Conservation (phyloP, 2,113 vertebrate species). For the Sapayoa aenigma region DNA sequence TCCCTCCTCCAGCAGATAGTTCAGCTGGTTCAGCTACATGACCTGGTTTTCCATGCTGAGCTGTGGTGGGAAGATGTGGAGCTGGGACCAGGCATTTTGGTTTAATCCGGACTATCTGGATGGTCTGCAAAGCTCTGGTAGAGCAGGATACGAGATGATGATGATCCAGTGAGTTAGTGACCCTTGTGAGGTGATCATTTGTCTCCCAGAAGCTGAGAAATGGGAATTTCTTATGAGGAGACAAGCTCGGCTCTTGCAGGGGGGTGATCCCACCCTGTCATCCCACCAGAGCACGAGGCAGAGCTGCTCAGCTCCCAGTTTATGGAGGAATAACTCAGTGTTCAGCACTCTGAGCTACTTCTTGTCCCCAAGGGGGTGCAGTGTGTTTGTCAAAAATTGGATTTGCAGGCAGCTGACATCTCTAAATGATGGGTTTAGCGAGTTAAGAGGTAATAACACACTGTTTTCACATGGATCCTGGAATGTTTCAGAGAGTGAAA, state of each 20-base stretch:
- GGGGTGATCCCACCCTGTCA: background rate
- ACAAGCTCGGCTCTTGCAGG: background rate
- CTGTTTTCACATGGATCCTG: background rate
- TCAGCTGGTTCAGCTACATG: background rate
- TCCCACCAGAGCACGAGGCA: background rate
- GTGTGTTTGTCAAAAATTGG: background rate
- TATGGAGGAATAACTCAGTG: fast-evolving
- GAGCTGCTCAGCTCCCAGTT: background rate
- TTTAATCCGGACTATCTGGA: background rate
- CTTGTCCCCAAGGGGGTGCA: slow-evolving; percentile 24
- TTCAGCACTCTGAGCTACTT: background rate
- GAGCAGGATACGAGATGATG: background rate
- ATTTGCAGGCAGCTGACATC: background rate
- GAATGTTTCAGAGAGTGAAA: background rate
- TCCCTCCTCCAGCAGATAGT: background rate
- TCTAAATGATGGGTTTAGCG: background rate
- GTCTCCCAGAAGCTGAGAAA: background rate
- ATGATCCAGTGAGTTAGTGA: background rate
- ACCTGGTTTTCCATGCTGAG: background rate
- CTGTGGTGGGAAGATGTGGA: background rate
- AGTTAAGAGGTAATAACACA: background rate
- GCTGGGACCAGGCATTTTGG: background rate
- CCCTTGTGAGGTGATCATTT: background rate
- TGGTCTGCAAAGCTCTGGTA: background rate
- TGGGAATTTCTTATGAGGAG: background rate